phyloP scores from a whole-genome alignment of 2,888 invertebrate genomes.

The Papilio gigon region DNA sequence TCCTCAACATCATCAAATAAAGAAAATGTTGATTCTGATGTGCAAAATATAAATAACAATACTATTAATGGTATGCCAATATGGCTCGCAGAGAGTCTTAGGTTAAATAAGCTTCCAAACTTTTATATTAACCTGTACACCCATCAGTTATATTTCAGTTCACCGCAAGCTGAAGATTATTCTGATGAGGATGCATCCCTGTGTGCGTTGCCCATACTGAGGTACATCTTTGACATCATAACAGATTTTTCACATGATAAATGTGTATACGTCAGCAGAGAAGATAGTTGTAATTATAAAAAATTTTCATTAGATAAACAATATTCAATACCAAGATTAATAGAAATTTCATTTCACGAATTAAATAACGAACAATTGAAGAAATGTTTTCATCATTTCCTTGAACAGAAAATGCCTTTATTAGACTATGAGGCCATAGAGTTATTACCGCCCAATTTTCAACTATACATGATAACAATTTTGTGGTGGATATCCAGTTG shows the following conservation, averaged over 20 bases:
- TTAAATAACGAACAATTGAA: constrained; percentile 59
- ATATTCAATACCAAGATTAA: constrained; percentile 53
- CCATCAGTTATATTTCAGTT: constrained; percentile 84
- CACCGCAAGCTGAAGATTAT: constrained; percentile 88
- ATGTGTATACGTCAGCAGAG: constrained; percentile 68
- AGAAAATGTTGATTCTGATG: constrained; percentile 23
- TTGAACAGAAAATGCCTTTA: constrained; percentile 69
- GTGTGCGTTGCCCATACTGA: constrained; percentile 84
- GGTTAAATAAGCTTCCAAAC: constrained; percentile 83
- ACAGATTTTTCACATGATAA: constrained; percentile 67
- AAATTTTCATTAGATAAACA: constrained; percentile 59
- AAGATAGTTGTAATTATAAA: constrained; percentile 60
- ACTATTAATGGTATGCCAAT: constrained; percentile 50
- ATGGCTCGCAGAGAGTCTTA: constrained; percentile 86
- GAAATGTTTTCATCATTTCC: constrained; percentile 73
- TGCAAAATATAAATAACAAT: constrained; percentile 39
- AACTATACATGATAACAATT: constrained; percentile 81
- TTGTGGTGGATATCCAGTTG: constrained; percentile 83
- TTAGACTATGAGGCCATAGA: constrained; percentile 64
- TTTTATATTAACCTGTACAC: constrained; percentile 86
- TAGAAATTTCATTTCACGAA: constrained; percentile 56
- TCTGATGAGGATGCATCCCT: constrained; percentile 82
- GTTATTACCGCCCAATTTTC: constrained; percentile 81
- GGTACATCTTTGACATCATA: constrained; percentile 80
- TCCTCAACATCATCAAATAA: constrained; percentile 41